Evolutionary conservation across 2,797 vertebrate species (phyloP), one percentile per base, ranked within the genome.

Genomic region (Crenuchus spilurus): DNA sequence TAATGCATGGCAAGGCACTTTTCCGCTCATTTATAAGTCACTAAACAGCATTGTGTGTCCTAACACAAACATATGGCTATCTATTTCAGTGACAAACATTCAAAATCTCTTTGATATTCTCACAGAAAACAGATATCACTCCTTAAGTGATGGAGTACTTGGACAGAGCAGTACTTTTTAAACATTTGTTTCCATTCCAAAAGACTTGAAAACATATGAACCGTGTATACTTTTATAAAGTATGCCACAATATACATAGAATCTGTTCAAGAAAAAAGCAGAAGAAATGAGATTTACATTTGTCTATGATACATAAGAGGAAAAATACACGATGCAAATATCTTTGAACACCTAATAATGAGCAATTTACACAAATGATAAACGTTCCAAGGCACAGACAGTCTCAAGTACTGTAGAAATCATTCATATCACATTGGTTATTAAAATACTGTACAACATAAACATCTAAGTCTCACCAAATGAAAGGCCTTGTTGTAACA

Each of bases 401-500:
- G 14, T 30, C 35, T 58, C 66, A 73, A 81, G 72, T 73, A 72
- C 66, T 82, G 62, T 66, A 79, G 72, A 74, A 78, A 70, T 75
- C 74, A 79, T n/a, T 77, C 52, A 60, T 52, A 22, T 74, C 54
- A 68, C 75, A 55, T 82, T 67, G 85, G 83, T 78, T 84, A 70
- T 86, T 76, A 84, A 88, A 87, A 86, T 79, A 90, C 85, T 85
- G 85, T 89, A 85, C 86, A 87, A 87, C 81, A 85, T 84, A 88
- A 68, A 88, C 81, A 81, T 80, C 48, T 70, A 75, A 75, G 61
- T 72, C 46, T 41, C 57, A 41, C 54, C 46, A 75, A 80, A 79
- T 69, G 64, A 79, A 85, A 85, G 86, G 85, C 79, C 77, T 54
- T 86, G 82, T 67, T 92, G 92, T 93, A 93, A 93, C 92, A 93